A percentile compares a stretch with the other conserved stretches of the same genome.
phyloP scores from a whole-genome alignment of 2,888 invertebrate genomes.

The Agrotis puta region DNA sequence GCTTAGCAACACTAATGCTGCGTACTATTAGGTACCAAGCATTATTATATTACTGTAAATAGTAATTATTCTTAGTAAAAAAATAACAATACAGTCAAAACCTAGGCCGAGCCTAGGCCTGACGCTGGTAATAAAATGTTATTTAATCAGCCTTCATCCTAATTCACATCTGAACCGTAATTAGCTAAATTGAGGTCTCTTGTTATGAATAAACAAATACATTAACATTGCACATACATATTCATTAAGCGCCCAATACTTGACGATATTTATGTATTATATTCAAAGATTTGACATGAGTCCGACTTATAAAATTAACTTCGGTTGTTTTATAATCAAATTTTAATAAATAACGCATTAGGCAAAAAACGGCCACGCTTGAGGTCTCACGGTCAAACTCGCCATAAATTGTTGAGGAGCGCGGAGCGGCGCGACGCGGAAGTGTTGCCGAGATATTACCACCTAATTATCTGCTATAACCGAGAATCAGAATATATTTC shows the following conservation, averaged over 20 bases:
- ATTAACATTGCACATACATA: conserved; percentile 76
- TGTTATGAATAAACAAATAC: conserved; percentile 77
- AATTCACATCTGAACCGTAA: conserved; percentile 71
- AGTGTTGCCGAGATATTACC: conserved; percentile 75
- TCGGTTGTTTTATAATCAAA: conserved; percentile 85
- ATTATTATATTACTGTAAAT: conserved; percentile 1
- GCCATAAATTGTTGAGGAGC: conserved; percentile 88
- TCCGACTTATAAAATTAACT: conserved; percentile 80
- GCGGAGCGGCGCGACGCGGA: conserved; percentile 77
- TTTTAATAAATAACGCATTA: conserved; percentile 90
- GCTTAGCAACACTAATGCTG: conserved; percentile 44
- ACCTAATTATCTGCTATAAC: conserved; percentile 80
- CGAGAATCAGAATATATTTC: conserved; percentile 73
- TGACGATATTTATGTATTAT: conserved; percentile 79
- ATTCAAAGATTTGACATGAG: conserved; percentile 79
- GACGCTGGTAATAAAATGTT: conserved; percentile 54
- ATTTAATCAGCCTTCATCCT: conserved; percentile 66
- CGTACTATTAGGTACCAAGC: conserved; percentile 9
- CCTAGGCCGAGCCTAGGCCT: conserved; percentile 39
- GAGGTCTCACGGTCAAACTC: conserved; percentile 89
- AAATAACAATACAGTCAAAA: conserved; percentile 38
- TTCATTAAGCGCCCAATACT: conserved; percentile 78
- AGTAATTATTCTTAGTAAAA: conserved; percentile 44
- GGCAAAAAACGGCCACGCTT: conserved; percentile 87
- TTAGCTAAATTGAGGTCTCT: conserved; percentile 76